These are phyloP conservation scores for Spea hammondii DNA, from an alignment of 2,797 vertebrate genomes.

Conservation along the genomic window DNA sequence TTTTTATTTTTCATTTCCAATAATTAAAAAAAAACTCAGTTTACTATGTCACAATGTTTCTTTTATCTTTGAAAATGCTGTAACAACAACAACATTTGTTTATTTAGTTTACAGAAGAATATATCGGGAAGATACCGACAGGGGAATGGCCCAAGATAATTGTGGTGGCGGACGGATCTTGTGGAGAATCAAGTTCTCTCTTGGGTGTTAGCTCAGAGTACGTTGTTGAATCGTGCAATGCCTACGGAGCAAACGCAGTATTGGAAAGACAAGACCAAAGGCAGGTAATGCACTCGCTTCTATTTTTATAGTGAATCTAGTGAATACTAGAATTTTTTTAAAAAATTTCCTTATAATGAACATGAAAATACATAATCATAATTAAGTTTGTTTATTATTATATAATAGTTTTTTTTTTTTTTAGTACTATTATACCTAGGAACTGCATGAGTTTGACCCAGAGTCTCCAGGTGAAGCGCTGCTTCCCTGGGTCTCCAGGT, in stretches of 20 bases:
- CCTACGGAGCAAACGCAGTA: constrained; percentile 70
- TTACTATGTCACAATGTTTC: background rate
- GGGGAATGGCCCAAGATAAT: constrained; percentile 67
- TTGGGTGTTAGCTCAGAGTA: constrained; percentile 75
- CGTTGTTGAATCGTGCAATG: constrained; percentile 73
- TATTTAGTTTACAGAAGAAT: constrained; percentile 69
- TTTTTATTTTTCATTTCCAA: background rate
- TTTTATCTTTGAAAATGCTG: background rate
- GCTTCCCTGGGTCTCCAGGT: too few species aligned
- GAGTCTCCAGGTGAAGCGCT: too few species aligned
- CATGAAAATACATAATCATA: too few species aligned
- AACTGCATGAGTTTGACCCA: too few species aligned
- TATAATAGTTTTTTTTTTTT: too few species aligned
- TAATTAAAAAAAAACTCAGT: background rate
- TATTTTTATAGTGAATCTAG: too few species aligned
- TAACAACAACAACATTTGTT: background rate
- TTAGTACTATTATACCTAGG: too few species aligned
- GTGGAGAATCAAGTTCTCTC: constrained; percentile 73
- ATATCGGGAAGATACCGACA: constrained; percentile 66
- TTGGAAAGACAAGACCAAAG: constrained; percentile 76
- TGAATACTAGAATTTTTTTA: too few species aligned
- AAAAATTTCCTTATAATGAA: too few species aligned
- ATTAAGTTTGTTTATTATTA: too few species aligned
- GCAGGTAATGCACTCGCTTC: constrained; percentile 61
- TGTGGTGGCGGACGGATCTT: constrained; percentile 70